Evolutionary conservation across 2,888 invertebrate species (phyloP), one percentile per base, ranked within the genome.

Genomic region (Sminthurinus aureus): DNA sequence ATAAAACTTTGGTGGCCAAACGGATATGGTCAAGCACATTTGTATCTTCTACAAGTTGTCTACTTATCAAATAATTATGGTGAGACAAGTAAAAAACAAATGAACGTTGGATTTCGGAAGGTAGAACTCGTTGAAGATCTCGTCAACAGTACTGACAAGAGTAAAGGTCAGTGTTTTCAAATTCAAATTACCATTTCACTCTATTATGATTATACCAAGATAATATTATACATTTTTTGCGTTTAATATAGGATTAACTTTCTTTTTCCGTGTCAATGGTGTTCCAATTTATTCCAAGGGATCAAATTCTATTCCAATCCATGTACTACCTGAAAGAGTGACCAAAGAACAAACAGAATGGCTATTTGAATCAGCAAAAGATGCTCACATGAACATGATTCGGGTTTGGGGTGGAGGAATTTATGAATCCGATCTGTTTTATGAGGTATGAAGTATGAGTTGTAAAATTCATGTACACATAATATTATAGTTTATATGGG

Each of bases 1-100:
- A 92, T 95, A 0, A 90, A 92, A 73, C 89, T 92, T 22, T 99
- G 99, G 99, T 99, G 98, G 98, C 99, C 99, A 0, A 98, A 97
- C 90, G 98, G 97, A 26, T 95, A 94, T 89, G 98, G 98, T n/a
- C n/a, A n/a, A 0, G 90, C 13, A 11, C 64, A 86, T n/a, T n/a
- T n/a, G n/a, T n/a, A n/a, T n/a, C n/a, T n/a, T n/a, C n/a, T n/a
- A n/a, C n/a, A n/a, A n/a, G n/a, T n/a, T n/a, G 80, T 92, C 92
- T 0, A 91, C 98, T 4, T 98, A 98, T 77, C 91, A 91, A 82
- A 91, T 94, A 0, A 91, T 91, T 0, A 92, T 93, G 69, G 67
- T 50, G 0, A 83, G 82, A 11, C 18, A 74, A 12, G 24, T 20
- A 11, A 67, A 75, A 58, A 86, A 87, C 86, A 0, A 50, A 73